phyloP scores from a whole-genome alignment of 2,888 invertebrate genomes.

The Petrolisthes manimaculis region DNA sequence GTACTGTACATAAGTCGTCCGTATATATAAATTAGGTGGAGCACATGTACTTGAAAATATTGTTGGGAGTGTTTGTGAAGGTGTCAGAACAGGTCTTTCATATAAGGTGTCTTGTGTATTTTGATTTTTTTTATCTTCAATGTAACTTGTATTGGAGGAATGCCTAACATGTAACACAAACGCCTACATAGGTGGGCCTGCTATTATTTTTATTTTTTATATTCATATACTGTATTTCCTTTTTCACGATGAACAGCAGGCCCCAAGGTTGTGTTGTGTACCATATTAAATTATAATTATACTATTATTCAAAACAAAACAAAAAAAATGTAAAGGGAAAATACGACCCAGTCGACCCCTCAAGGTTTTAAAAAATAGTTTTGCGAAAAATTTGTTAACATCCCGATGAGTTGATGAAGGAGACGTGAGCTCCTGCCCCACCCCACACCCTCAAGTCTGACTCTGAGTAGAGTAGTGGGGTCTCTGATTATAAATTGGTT shows the following conservation, averaged over 20 bases:
- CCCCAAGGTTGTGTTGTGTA: neutral
- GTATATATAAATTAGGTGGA: conserved; percentile 19
- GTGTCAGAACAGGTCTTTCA: conserved; percentile 56
- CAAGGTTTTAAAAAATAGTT: too few species aligned
- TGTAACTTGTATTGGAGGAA: neutral
- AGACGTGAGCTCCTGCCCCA: too few species aligned
- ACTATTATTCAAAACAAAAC: too few species aligned
- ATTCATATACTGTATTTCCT: neutral
- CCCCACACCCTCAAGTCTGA: too few species aligned
- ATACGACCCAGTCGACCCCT: too few species aligned
- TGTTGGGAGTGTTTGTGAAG: conserved; percentile 6
- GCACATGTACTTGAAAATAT: conserved; percentile 11
- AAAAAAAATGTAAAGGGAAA: too few species aligned
- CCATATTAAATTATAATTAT: neutral
- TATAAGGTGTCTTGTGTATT: conserved; percentile 54
- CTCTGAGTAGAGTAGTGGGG: too few species aligned
- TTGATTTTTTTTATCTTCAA: neutral
- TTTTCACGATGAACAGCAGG: neutral
- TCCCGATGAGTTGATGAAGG: too few species aligned
- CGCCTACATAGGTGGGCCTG: neutral
- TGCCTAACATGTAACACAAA: neutral
- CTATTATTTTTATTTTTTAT: neutral
- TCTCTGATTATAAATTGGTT: too few species aligned
- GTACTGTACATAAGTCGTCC: conserved; percentile 23
- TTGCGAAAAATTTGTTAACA: too few species aligned